Evolutionary conservation across 2,888 invertebrate genomes (phyloP).

Genomic region (Lasioglossum lativentre): DNA sequence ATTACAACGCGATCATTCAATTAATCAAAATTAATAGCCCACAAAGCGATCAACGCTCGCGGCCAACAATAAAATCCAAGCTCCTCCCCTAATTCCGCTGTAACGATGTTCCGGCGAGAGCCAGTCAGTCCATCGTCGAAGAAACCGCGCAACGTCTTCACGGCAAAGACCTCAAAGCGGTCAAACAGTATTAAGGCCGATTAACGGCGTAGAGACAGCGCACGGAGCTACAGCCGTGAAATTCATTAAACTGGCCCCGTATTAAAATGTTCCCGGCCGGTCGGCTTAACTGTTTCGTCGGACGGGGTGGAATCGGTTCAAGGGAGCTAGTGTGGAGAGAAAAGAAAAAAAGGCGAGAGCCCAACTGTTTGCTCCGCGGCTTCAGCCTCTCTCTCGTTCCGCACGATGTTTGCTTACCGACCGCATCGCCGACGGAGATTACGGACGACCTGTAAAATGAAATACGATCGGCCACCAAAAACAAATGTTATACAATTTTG

Average conservation of each 20-base stretch:
- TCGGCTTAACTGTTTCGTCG: constrained; percentile 34
- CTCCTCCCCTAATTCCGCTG: neutral
- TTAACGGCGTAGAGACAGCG: constrained; percentile 16
- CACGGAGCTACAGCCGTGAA: constrained; percentile 13
- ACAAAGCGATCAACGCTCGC: neutral
- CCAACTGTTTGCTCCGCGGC: constrained; percentile 54
- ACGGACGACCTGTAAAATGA: neutral
- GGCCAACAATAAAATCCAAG: neutral
- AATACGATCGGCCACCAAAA: neutral
- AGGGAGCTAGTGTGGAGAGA: neutral
- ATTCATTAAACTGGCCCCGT: constrained; percentile 49
- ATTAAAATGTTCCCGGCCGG: constrained; percentile 35
- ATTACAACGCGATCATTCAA: neutral
- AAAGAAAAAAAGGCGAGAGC: constrained; percentile 8
- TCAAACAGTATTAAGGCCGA: constrained; percentile 21
- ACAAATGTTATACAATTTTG: too few relatives aligned
- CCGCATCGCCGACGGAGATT: constrained; percentile 24
- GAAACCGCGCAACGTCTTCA: constrained; percentile 22
- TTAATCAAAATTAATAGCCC: neutral
- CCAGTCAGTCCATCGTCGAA: neutral
- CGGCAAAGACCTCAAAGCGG: constrained; percentile 12
- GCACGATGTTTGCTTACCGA: constrained; percentile 39
- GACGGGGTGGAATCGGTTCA: neutral
- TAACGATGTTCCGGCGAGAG: constrained; percentile 2
- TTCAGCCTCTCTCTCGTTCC: constrained; percentile 33